Base-by-base conservation (phyloP, 64 coral and sea anemone species). In the Stichodactyla helianthus region DNA sequence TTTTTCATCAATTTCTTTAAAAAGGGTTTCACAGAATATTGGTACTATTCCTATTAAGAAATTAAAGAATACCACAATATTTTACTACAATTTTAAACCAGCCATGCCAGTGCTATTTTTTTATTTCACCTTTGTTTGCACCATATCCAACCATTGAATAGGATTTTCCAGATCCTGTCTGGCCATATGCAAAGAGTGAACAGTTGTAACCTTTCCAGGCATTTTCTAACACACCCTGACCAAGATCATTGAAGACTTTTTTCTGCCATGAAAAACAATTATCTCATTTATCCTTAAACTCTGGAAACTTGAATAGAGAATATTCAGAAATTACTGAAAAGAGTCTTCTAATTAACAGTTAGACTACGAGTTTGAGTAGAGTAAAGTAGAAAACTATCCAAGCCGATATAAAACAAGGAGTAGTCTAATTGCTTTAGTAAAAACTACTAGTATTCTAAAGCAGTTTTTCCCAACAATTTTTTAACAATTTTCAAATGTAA, bases 91-190 rank as follows among this genome's bases (percentile, higher is more conserved):
- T 44, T 44, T 44, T 3, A 44, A 44, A 44, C 35, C 35, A 44
- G 35, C 4, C 35, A 44, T 44, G 35, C 35, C 56, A 10, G 16
- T 80, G 77, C 77, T 53, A 13, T 50, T 50, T 51, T 80, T 22
- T 80, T 58, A 15, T 23, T 67, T 44, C 60, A 96, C 95, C 91
- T 88, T 97, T 97, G 55, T 97, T 97, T 85, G 77, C 82, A 16
- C 92, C 92, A 91, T 97, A 97, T 50, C 95, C 92, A 86, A 97
- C 95, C 88, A 97, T 97, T 8, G 95, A 97, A 83, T 97, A 97
- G 1, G 95, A 97, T 68, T 97, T 97, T 10, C 95, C 95, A 82
- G 95, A 97, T 23, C 95, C 95, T 65, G 95, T 97, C 68, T 97
- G 95, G 52, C 92, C 95, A 78, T 97, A 97, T 25, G 92, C 95